These are phyloP conservation scores for Phrynocephalus forsythii DNA, from an alignment of 2,797 vertebrate species.

Conservation along the genomic window DNA sequence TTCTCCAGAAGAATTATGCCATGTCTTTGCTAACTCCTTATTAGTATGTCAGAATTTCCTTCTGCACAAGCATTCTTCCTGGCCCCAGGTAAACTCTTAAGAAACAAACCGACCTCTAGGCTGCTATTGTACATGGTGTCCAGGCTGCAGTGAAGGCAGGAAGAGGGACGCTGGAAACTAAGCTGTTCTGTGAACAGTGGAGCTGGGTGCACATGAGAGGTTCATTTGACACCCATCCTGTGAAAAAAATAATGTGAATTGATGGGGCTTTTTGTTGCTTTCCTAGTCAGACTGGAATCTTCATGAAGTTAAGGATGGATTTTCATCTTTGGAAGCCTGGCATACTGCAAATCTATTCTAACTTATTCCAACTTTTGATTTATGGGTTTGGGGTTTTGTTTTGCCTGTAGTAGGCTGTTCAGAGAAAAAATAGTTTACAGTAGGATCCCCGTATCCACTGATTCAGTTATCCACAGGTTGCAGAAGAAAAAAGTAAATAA, in stretches of 20 bases:
- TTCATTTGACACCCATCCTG: not conserved
- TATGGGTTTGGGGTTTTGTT: not conserved
- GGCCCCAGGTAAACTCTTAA: not conserved
- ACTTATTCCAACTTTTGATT: not conserved
- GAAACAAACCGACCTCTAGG: too few relatives aligned
- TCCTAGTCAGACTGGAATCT: not conserved
- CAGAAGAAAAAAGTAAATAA: too few relatives aligned
- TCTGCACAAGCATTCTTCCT: not conserved
- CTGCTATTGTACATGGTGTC: not conserved
- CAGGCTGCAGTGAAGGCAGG: not conserved
- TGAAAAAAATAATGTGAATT: not conserved
- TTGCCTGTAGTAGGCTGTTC: not conserved
- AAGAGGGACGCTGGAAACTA: not conserved
- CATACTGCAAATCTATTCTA: not conserved
- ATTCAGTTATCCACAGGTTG: too few relatives aligned
- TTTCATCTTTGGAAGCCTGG: not conserved
- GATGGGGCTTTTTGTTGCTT: not conserved
- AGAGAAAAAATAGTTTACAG: not conserved
- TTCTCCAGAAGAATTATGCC: not conserved
- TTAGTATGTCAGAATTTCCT: not conserved
- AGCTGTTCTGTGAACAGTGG: conserved; percentile 1
- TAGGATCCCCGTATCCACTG: too few relatives aligned
- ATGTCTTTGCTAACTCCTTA: not conserved
- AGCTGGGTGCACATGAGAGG: not conserved
- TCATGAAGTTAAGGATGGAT: not conserved